Conservation (phyloP, 2,113 vertebrate species). For the Pogona vitticeps region DNA sequence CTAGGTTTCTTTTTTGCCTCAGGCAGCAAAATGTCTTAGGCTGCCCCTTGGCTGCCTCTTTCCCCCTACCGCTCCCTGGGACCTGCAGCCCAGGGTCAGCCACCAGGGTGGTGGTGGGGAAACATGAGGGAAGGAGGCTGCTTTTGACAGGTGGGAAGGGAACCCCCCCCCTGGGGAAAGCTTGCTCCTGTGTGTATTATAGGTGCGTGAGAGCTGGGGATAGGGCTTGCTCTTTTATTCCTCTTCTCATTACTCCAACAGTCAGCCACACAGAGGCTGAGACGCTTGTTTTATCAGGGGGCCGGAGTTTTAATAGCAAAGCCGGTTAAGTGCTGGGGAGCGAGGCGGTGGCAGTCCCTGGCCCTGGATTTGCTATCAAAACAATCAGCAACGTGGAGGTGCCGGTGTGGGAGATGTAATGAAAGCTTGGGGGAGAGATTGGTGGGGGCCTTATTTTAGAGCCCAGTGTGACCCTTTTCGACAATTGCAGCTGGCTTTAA, state of each 20-base stretch:
- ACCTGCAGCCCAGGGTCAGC: background rate
- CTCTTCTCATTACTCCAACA: background rate
- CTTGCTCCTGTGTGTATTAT: too few species aligned
- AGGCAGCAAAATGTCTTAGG: too few species aligned
- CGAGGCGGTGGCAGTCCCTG: too few species aligned
- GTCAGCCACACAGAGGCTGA: background rate
- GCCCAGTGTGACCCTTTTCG: slow-evolving; percentile 44
- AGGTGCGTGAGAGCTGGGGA: background rate
- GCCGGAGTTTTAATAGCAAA: background rate
- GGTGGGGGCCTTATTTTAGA: slow-evolving; percentile 49
- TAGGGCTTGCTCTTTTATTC: slow-evolving; percentile 22
- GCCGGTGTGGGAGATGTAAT: background rate
- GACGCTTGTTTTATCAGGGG: background rate
- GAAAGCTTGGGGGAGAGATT: slow-evolving; percentile 54
- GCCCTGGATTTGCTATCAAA: background rate
- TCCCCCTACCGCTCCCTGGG: too few species aligned
- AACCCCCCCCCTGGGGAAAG: background rate
- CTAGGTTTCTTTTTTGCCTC: too few species aligned
- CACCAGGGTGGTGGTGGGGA: too few species aligned
- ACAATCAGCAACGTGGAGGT: background rate
- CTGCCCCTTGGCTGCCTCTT: too few species aligned
- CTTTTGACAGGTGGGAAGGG: slow-evolving; percentile 17
- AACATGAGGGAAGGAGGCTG: background rate
- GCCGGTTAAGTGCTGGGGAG: background rate
- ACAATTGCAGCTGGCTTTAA: slow-evolving; percentile 39